phyloP scores from a whole-genome alignment of 2,113 vertebrate genomes.

The Petroica traversi region DNA sequence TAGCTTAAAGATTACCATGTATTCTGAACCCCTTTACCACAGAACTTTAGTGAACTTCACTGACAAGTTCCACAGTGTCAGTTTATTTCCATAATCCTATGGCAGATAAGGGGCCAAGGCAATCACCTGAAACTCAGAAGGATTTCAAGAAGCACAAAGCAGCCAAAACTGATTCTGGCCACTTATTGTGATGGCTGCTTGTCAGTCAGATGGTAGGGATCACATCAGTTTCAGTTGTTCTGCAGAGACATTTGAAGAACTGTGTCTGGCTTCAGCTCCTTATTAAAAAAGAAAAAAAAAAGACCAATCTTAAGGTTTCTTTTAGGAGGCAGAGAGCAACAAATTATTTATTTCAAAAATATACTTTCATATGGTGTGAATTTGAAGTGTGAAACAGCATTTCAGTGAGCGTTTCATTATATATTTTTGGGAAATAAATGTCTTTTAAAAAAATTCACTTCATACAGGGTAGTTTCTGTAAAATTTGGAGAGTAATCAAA shows the following conservation, averaged over 20 bases:
- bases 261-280: neutral
- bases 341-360: neutral
- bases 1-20: neutral
- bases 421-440: neutral
- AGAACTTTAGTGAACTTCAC: neutral
- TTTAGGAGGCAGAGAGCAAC: neutral
- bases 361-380: neutral
- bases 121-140: neutral
- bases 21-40: neutral
- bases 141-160: neutral
- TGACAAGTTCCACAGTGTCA: neutral
- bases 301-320: neutral
- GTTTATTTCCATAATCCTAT: neutral
- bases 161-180: conserved; percentile 33
- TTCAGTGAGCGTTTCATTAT: neutral
- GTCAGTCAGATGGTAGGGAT: neutral
- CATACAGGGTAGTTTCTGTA: neutral
- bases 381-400: neutral
- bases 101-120: neutral
- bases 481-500: neutral
- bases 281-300: neutral
- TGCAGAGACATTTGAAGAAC: neutral
- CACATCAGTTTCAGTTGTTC: neutral
- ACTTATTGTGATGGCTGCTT: neutral
- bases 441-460: neutral